phyloP scores from a whole-genome alignment of 2,888 invertebrate species.

The Aethes cnicana region DNA sequence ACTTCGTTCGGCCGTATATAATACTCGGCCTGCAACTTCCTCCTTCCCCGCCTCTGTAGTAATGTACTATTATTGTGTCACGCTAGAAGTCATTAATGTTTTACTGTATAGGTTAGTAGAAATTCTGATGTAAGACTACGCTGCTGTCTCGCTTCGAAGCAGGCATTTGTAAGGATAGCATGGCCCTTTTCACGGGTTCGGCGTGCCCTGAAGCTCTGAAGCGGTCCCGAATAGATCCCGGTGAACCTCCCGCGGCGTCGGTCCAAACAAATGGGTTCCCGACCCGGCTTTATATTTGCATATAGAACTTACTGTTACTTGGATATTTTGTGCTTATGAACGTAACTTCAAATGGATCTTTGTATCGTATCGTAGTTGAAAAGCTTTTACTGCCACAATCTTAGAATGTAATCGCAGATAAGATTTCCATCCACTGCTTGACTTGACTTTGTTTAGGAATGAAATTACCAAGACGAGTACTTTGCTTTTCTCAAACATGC shows the following conservation, averaged over 20 bases:
- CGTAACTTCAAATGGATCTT: conserved; percentile 9
- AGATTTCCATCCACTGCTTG: background rate
- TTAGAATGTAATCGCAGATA: conserved; percentile 1
- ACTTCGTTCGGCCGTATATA: too few relatives aligned
- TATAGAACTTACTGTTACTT: conserved; percentile 30
- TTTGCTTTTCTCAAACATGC: too few relatives aligned
- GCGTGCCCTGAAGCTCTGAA: background rate
- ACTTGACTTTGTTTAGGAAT: too few relatives aligned
- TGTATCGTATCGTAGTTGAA: conserved; percentile 5
- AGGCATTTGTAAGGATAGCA: background rate
- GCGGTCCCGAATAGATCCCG: background rate
- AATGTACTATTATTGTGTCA: too few relatives aligned
- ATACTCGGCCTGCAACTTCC: too few relatives aligned
- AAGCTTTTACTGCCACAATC: conserved; percentile 5
- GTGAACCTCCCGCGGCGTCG: conserved; percentile 1
- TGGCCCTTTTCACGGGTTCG: background rate
- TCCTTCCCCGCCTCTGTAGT: too few relatives aligned
- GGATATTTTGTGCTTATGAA: conserved; percentile 18
- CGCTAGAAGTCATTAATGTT: too few relatives aligned
- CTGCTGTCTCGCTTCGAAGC: conserved; percentile 5
- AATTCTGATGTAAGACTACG: too few relatives aligned
- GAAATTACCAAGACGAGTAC: too few relatives aligned
- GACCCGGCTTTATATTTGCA: conserved; percentile 19
- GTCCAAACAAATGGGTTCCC: conserved; percentile 21
- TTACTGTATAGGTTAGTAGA: too few relatives aligned